Base-by-base conservation (phyloP, 2,888 invertebrate genomes). In the Tachina fera region DNA sequence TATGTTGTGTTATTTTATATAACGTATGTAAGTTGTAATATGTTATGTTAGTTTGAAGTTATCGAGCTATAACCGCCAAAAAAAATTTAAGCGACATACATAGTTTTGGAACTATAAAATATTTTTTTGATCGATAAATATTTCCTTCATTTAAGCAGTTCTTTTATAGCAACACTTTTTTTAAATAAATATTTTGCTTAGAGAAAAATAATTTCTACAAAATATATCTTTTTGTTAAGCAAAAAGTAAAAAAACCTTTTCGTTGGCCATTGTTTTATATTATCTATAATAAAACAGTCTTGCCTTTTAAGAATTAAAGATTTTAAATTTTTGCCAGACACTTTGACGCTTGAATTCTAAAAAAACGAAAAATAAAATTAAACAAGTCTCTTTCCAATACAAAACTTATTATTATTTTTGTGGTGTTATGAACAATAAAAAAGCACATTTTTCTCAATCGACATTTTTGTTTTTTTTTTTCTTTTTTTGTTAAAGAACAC, bases 321-420 rank as follows among this genome's bases (percentile, higher is more conserved):
- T 61, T 31, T 41, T 3, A 49, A 45, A 60, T 43, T 60, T 67
- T 31, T 60, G 39, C 51, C 51, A 83, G 83, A 83, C 83, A 72
- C n/a, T 45, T 83, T 67, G 83, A 77, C 83, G 83, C 83, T 71
- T 51, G 16, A 74, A 60, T 74, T 41, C 41, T 56, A 10, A 19
- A 47, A 43, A 60, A 49, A 22, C 14, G 6, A 31, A 51, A 16
- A 67, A 39, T 68, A 60, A 43, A 41, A 13, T 31, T 11, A 67
- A 81, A 68, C 41, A 51, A 16, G 16, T 47, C 11, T 56, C 41
- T 31, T 31, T 31, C 60, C 60, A 81, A 67, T 39, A 45, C 51
- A 81, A 63, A 76, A 49, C 49, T 49, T 49, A n/a, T 31, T 67
- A 47, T 47, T 61, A 41, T 31, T 58, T 6, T 60, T 65, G 49